These are phyloP conservation scores for Oxystoma pomonae DNA, from an alignment of 2,888 invertebrate genomes.

Conservation along the genomic window DNA sequence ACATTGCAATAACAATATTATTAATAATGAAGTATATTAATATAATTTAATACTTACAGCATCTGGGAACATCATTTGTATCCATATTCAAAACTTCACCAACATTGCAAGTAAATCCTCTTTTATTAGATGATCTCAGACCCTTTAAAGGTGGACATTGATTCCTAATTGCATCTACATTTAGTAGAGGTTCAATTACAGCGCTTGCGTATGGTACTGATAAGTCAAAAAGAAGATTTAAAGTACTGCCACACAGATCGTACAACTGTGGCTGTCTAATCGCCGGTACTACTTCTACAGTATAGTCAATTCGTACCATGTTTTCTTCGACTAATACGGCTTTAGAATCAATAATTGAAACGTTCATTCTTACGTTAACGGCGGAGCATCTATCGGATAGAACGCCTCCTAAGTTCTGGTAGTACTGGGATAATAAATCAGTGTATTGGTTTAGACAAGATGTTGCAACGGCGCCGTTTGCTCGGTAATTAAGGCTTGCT, in stretches of 20 bases:
- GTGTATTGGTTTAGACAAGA: constrained; percentile 83
- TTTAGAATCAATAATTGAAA: constrained; percentile 79
- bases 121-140: constrained; percentile 73
- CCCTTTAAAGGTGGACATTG: constrained; percentile 90
- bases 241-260: constrained; percentile 90
- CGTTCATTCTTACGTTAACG: constrained; percentile 92
- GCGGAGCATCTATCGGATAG: constrained; percentile 91
- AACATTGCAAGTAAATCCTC: constrained; percentile 90
- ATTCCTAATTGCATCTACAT: constrained; percentile 85
- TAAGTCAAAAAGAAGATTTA: constrained; percentile 89
- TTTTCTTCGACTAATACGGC: constrained; percentile 82
- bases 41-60: constrained; percentile 68
- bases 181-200: constrained; percentile 82
- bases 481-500: constrained; percentile 80
- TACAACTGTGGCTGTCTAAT: constrained; percentile 88
- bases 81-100: constrained; percentile 95
- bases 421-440: constrained; percentile 77
- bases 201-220: constrained; percentile 90
- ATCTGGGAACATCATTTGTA: constrained; percentile 85
- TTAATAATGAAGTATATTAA: no score
- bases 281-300: constrained; percentile 81
- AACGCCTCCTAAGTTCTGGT: constrained; percentile 71
- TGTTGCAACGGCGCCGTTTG: constrained; percentile 83
- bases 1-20: no score
- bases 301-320: constrained; percentile 84